phyloP scores from a whole-genome alignment of 1,140 invertebrate species.

The Odontomachus brunneus region DNA sequence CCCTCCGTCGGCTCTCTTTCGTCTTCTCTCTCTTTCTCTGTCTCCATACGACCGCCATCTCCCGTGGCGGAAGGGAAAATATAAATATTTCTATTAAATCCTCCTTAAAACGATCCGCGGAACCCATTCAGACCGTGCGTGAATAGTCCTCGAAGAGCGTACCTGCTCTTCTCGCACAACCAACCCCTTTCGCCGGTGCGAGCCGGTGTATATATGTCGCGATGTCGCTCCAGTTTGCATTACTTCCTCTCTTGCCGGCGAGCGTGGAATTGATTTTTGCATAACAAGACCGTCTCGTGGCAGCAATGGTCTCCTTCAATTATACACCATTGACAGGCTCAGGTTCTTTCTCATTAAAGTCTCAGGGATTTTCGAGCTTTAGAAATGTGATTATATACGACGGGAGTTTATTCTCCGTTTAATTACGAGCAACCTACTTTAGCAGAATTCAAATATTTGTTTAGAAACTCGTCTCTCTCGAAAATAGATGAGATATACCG shows the following conservation, averaged over 20 bases:
- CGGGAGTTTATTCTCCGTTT: too few relatives aligned
- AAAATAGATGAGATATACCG: too few relatives aligned
- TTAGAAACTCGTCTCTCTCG: too few relatives aligned
- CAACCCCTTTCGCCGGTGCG: constrained; percentile 32
- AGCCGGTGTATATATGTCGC: constrained; percentile 14
- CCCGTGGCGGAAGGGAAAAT: constrained; percentile 73
- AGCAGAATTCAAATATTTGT: too few relatives aligned
- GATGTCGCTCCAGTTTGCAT: not conserved
- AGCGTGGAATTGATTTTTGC: constrained; percentile 25
- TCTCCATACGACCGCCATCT: constrained; percentile 33
- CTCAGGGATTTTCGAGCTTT: not conserved
- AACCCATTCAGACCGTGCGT: constrained; percentile 40
- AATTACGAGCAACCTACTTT: too few relatives aligned
- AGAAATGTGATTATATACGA: not conserved
- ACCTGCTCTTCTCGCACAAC: constrained; percentile 43
- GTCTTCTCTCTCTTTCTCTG: too few relatives aligned
- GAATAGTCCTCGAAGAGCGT: constrained; percentile 49
- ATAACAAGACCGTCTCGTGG: not conserved
- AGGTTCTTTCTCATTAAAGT: not conserved
- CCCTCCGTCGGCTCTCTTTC: constrained; percentile 22
- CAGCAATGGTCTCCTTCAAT: not conserved
- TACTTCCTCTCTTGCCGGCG: not conserved
- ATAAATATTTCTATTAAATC: constrained; percentile 83
- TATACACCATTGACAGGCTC: not conserved
- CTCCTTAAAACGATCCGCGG: constrained; percentile 77